Conservation (phyloP, 2,113 vertebrate genomes). For the Hemicordylus capensis region DNA sequence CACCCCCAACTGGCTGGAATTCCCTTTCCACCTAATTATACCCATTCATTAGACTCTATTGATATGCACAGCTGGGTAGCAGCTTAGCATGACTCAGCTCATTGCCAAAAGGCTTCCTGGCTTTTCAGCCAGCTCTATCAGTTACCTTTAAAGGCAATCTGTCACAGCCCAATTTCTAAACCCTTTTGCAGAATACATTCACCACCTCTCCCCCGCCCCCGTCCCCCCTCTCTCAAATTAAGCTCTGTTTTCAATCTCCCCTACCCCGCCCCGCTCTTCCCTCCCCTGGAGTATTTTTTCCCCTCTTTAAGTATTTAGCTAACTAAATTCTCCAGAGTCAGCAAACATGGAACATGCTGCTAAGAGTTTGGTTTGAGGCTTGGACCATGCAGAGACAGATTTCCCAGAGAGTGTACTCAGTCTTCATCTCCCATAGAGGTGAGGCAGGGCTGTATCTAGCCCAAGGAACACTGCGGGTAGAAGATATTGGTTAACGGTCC, state of each 20-base stretch:
- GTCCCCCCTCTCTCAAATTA: not conserved
- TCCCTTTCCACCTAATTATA: conserved; percentile 16
- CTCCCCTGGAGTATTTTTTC: not conserved
- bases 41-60: conserved; percentile 11
- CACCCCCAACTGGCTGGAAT: conserved; percentile 25
- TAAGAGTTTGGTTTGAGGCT: not conserved
- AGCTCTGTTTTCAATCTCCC: not conserved
- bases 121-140: not conserved
- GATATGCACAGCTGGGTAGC: not conserved
- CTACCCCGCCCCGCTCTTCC: not conserved
- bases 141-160: not conserved
- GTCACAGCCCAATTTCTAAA: not conserved
- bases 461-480: not conserved
- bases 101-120: not conserved
- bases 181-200: not conserved
- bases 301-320: not conserved
- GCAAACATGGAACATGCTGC: not conserved
- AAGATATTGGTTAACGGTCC: too few species aligned
- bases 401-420: not conserved
- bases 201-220: not conserved
- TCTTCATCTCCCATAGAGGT: not conserved
- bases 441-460: not conserved
- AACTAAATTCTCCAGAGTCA: not conserved
- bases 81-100: fast-evolving
- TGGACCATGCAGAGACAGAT: not conserved